phyloP scores from a whole-genome alignment of 1,140 invertebrate species.

The Hypothenemus hampei region DNA sequence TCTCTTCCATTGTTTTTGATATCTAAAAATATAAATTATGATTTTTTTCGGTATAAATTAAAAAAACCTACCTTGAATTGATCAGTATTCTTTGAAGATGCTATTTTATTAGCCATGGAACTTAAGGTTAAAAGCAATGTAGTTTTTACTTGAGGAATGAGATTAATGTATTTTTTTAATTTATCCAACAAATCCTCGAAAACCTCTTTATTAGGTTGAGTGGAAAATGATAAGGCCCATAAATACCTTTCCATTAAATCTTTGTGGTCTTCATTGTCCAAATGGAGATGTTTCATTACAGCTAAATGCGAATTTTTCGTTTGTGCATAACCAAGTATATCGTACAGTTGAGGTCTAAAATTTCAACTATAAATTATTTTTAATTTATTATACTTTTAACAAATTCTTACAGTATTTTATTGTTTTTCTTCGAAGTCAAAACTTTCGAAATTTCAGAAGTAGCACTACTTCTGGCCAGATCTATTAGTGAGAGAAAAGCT shows the following conservation, averaged over 20 bases:
- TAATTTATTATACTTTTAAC: conserved; percentile 4
- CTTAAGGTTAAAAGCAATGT: conserved; percentile 60
- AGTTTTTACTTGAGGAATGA: conserved; percentile 56
- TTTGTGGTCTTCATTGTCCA: conserved; percentile 51
- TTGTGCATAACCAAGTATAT: conserved; percentile 65
- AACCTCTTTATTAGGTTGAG: conserved; percentile 55
- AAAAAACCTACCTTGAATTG: conserved; percentile 37
- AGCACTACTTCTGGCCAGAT: conserved; percentile 52
- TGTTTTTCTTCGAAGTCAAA: conserved; percentile 53
- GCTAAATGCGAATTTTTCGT: conserved; percentile 62
- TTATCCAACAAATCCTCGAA: conserved; percentile 54
- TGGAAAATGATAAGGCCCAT: conserved; percentile 62
- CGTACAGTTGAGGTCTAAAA: conserved; percentile 59
- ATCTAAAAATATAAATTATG: conserved; percentile 25
- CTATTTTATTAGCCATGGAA: conserved; percentile 50
- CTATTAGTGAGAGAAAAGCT: conserved; percentile 59
- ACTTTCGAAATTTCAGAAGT: conserved; percentile 57
- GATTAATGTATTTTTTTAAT: conserved; percentile 48
- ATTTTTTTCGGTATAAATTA: too few species aligned
- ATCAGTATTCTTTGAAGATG: conserved; percentile 22
- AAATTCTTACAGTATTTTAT: conserved; percentile 50
- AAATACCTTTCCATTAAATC: conserved; percentile 68
- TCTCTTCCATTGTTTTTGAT: conserved; percentile 44
- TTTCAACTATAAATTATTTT: conserved; percentile 3
- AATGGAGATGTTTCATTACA: conserved; percentile 59